Conservation (phyloP, 2,113 vertebrate genomes). For the Aphelocoma coerulescens region DNA sequence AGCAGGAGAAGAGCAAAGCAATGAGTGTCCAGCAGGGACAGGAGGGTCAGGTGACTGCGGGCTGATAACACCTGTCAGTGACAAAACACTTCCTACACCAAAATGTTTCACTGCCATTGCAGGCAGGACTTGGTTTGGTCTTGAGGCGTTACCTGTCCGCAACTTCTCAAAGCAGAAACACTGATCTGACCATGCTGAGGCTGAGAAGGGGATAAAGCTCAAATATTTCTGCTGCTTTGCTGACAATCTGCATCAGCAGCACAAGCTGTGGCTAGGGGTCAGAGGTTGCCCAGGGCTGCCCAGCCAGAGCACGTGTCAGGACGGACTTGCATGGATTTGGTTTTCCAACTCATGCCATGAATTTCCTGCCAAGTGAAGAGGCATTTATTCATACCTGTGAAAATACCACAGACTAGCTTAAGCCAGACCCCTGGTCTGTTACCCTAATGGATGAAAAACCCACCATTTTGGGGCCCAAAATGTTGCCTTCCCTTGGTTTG, state of each 20-base stretch:
- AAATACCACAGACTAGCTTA: fast-evolving
- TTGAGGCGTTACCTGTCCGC: not conserved
- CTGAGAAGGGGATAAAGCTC: not conserved
- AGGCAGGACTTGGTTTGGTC: not conserved
- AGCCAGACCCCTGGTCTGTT: not conserved
- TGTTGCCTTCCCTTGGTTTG: not conserved
- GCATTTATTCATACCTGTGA: not conserved
- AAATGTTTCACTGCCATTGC: not conserved
- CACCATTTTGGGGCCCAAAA: not conserved
- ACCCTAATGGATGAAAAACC: fast-evolving
- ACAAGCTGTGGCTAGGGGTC: not conserved
- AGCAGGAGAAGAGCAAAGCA: not conserved
- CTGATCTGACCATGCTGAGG: not conserved
- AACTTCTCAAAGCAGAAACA: not conserved
- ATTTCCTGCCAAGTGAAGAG: not conserved
- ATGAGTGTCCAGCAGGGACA: not conserved
- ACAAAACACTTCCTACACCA: not conserved
- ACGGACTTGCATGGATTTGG: fast-evolving
- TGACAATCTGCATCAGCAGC: not conserved
- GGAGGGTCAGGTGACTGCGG: fast-evolving
- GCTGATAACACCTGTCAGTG: not conserved
- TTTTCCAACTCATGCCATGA: not conserved
- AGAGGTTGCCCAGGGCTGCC: not conserved
- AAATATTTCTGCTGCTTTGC: not conserved
- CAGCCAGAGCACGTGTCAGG: not conserved